Conservation (phyloP, 2,797 vertebrate species). For the Coracias cyanogaster region DNA sequence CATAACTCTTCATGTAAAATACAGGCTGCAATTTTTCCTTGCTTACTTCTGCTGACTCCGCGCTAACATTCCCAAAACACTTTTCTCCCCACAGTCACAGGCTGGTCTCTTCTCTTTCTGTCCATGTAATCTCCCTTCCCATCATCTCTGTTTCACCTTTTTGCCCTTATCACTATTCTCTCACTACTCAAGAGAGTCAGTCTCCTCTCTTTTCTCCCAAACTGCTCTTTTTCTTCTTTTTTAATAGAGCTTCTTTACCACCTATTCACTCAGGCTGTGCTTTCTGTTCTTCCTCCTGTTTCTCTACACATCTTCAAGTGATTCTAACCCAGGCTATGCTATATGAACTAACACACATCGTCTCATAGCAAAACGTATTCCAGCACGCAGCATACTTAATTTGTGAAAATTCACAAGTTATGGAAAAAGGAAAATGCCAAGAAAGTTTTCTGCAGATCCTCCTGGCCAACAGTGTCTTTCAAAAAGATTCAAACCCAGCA, state of each 20-base stretch:
- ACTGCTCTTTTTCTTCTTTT: conserved; percentile 35
- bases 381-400: not conserved
- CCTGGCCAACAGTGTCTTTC: not conserved
- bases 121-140: not conserved
- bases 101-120: not conserved
- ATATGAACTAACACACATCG: accelerated
- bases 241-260: not conserved
- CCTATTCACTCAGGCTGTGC: not conserved
- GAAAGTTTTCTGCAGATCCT: not conserved
- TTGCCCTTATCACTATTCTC: not conserved
- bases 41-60: not conserved
- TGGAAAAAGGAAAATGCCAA: not conserved
- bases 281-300: not conserved
- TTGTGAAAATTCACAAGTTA: not conserved
- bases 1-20: not conserved
- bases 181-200: not conserved
- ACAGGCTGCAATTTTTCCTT: not conserved
- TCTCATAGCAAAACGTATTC: not conserved
- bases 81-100: not conserved
- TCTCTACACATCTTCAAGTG: not conserved
- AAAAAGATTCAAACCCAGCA: not conserved
- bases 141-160: conserved; percentile 32
- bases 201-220: not conserved
- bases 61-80: not conserved
- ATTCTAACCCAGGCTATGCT: not conserved